phyloP scores from a whole-genome alignment of 1,140 invertebrate genomes.

The Polypedilum pembai region DNA sequence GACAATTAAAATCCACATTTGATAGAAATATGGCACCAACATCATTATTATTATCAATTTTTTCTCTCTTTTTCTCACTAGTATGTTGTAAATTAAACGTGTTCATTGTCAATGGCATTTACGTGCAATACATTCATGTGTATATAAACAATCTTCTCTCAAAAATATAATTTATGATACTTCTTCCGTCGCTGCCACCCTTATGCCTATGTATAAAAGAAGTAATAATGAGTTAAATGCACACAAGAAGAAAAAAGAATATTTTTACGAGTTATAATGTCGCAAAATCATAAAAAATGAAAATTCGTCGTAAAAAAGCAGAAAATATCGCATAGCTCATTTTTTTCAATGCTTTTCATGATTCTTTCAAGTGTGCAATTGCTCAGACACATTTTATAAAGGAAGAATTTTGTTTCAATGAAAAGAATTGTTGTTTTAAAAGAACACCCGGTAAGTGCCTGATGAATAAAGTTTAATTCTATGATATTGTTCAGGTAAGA shows the following conservation, averaged over 20 bases:
- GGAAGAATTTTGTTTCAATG: not conserved
- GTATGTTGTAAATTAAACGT: constrained; percentile 9
- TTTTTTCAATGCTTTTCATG: not conserved
- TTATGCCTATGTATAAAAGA: not conserved
- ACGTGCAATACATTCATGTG: not conserved
- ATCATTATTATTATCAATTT: not conserved
- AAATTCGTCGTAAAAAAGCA: not conserved
- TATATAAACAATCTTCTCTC: not conserved
- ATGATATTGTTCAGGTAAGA: no score
- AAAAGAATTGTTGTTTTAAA: not conserved
- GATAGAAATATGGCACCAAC: constrained; percentile 11
- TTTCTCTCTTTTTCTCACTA: not conserved
- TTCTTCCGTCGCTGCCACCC: not conserved
- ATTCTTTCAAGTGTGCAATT: not conserved
- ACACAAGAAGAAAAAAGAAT: not conserved
- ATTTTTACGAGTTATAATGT: not conserved
- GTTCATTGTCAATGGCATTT: constrained; percentile 8
- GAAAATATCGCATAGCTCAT: not conserved
- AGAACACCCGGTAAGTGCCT: no score
- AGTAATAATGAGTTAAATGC: not conserved
- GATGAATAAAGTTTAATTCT: no score
- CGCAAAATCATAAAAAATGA: not conserved
- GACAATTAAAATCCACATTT: constrained; percentile 13
- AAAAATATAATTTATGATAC: not conserved
- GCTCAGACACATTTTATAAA: no score